Evolutionary conservation across 1,140 invertebrate genomes (phyloP), one percentile per base, ranked within the genome.

Genomic region (Panulirus ornatus): DNA sequence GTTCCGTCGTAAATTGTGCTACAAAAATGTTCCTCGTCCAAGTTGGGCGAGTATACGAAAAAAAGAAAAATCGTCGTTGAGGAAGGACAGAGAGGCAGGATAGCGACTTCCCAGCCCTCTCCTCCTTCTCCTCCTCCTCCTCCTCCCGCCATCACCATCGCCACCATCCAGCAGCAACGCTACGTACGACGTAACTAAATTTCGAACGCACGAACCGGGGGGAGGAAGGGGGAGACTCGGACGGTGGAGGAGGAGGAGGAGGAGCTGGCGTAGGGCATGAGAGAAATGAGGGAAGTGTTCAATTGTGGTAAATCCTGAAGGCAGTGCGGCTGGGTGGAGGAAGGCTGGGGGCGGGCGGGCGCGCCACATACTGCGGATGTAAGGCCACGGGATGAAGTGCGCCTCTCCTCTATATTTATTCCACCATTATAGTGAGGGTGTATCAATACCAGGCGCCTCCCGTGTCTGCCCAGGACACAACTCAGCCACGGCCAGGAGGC

Each of bases 221-320:
- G n/a, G 14, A 51, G 30, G 51, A 34, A 83, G 34, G 27, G 22
- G 5, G 70, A 27, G 36, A 16, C 2, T 1, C 5, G 2, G 36
- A 30, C 30, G 36, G 27, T 22, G 27, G 19, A 51, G 11, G 38
- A 30, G 16, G 38, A 1, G 1, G 63, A 27, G 42, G 27, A 66
- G 19, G 34, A 75, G 36, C 3, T 0, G 71, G 71, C 14, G 36
- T 3, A 5, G 11, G 36, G 22, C 14, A n/a, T n/a, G 71, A 54
- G 78, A 54, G 78, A 58, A 58, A 78, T 42, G 78, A 58, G 42
- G 78, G 78, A 58, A 30, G 22, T 36, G 78, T 30, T 40, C 63
- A 40, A 84, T 42, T 70, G 38, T 84, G 58, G 58, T 44, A 71
- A 84, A 44, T 34, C 30, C 36, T 44, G 38, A 19, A n/a, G 38